A percentile compares a stretch with the other conserved stretches of the same genome.
Evolutionary conservation across 2,797 vertebrate genomes (phyloP).

Genomic region (Sebastes steindachneri): DNA sequence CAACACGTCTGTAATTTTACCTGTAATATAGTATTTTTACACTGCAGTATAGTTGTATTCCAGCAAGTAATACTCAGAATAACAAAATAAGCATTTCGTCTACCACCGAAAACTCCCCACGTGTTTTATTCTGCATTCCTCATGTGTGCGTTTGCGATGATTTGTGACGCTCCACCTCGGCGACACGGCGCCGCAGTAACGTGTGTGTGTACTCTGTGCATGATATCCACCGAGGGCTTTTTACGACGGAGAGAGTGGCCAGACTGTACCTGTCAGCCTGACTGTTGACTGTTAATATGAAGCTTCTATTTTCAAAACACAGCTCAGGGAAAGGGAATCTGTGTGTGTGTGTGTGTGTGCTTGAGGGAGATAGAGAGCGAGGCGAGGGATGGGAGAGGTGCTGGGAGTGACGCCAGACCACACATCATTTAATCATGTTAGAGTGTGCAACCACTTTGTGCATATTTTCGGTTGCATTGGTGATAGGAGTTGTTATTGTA

Average conservation of each 20-base stretch:
- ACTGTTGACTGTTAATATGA: constrained; percentile 80
- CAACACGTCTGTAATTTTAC: background rate
- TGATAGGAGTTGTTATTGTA: constrained; percentile 76
- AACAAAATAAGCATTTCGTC: constrained; percentile 13
- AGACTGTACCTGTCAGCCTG: constrained; percentile 71
- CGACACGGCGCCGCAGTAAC: constrained; percentile 47
- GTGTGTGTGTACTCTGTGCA: constrained; percentile 1
- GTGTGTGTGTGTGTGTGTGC: constrained; percentile 39
- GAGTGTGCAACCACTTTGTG: constrained; percentile 77
- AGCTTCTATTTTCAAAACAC: constrained; percentile 78
- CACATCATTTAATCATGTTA: constrained; percentile 83
- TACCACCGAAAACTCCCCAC: background rate
- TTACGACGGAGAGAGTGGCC: constrained; percentile 43
- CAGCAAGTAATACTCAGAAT: background rate
- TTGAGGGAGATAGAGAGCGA: constrained; percentile 54
- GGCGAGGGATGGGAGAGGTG: constrained; percentile 71
- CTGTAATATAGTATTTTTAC: background rate
- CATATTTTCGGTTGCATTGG: constrained; percentile 72
- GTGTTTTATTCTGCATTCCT: constrained; percentile 58
- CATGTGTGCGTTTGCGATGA: constrained; percentile 45
- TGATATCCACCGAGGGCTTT: constrained; percentile 18
- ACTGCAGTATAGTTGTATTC: background rate
- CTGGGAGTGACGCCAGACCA: constrained; percentile 81
- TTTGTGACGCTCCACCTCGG: constrained; percentile 49
- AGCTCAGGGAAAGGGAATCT: constrained; percentile 68